These are phyloP conservation scores for Arrhopalites spinosus DNA, from an alignment of 2,888 invertebrate genomes.

Conservation along the genomic window DNA sequence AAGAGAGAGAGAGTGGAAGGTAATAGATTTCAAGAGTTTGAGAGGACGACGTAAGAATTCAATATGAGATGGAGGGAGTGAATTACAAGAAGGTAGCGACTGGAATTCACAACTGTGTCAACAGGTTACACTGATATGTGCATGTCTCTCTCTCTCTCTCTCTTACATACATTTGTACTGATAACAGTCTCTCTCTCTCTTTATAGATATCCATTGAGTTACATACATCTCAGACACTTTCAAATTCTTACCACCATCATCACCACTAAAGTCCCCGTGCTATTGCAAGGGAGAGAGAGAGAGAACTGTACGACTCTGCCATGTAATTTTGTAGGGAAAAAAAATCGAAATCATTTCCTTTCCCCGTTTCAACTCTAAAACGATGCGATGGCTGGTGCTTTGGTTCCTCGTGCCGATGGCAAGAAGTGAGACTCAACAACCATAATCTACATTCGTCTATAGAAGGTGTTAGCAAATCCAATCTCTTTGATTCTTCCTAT, in stretches of 20 bases:
- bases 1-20: not conserved
- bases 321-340: not conserved
- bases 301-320: not conserved
- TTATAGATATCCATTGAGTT: no score
- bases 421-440: slow-evolving; percentile 9
- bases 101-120: slow-evolving; percentile 18
- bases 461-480: slow-evolving; percentile 22
- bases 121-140: slow-evolving; percentile 20
- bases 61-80: slow-evolving; percentile 11
- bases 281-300: not conserved
- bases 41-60: slow-evolving; percentile 8
- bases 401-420: not conserved
- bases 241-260: not conserved
- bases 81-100: not conserved
- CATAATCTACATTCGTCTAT: slow-evolving; percentile 6
- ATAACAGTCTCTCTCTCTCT: not conserved
- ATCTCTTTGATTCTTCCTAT: not conserved
- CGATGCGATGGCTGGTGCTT: no score
- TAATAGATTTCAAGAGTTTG: not conserved
- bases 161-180: not conserved
- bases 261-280: not conserved
- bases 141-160: not conserved
- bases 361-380: not conserved
- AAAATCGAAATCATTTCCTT: no score
- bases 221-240: not conserved